Base-by-base conservation (phyloP, 2,888 invertebrate genomes). In the Orchesella flavescens region DNA sequence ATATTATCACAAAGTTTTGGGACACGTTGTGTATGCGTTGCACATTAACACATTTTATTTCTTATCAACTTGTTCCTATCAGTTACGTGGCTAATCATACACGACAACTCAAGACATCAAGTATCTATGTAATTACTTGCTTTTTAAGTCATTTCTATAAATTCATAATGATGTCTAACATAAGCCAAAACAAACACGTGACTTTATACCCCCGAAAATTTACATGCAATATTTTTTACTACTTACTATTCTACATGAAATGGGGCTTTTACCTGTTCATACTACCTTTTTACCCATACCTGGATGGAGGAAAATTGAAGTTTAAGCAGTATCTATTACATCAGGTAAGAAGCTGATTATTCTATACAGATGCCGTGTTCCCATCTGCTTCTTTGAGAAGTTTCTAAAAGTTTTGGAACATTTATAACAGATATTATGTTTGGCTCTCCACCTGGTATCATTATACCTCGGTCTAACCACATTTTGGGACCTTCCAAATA, bases 151-250 rank as follows among this genome's bases (percentile, higher is more conserved):
- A n/a, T n/a, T n/a, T n/a, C n/a, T n/a, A n/a, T n/a, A n/a, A n/a
- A n/a, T n/a, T n/a, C n/a, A n/a, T n/a, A n/a, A n/a, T n/a, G n/a
- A n/a, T n/a, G n/a, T n/a, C n/a, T n/a, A n/a, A n/a, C n/a, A 4
- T 34, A 7, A 34, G 34, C 34, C 3, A 34, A 7, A 34, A 34
- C 7, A 34, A 4, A 4, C 34, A 34, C 7, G 34, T 7, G 2
- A 7, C 7, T 34, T 34, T 4, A 34, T 7, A 34, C 7, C 2
- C 34, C 34, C 34, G n/a, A n/a, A 46, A 43, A 21, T 79, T 79
- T n/a, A 65, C 55, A 1, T 72, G 71, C 21, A 53, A 63, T 9
- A 55, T 72, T 34, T 79, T 79, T 44, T 65, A 72, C 24, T 79
- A n/a, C 61, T 15, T 79, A 3, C 57, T 72, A 1, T 49, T 10